Base-by-base conservation (phyloP, 2,797 vertebrate species). In the Hozukius guyotensis region DNA sequence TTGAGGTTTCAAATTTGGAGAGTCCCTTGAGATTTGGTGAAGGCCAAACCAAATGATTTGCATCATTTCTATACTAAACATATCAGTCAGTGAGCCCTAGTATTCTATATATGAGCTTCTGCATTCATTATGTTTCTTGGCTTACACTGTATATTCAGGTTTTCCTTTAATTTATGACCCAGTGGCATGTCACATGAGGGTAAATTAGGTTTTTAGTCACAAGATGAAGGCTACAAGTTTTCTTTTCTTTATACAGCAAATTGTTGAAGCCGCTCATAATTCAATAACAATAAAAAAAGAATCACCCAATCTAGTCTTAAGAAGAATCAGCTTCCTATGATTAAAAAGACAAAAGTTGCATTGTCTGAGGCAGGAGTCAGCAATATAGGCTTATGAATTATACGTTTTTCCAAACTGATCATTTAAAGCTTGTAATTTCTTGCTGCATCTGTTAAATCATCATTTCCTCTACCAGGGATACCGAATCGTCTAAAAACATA, bases 121-220 rank as follows among this genome's bases (percentile, higher is more conserved):
- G 63, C 13, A 42, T 42, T 49, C 63, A 46, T 27, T 27, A 29
- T 49, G 16, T 66, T 66, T 66, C 63, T 46, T 29, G 38, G 18
- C 63, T 20, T 27, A 1, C 31, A 8, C 10, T n/a, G n/a, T 42
- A 12, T 46, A 8, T n/a, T 49, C 6, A 66, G 18, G 9, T n/a
- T 29, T 27, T 66, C 16, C 5, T 52, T 31, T 31, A 25, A 49
- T 62, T 63, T 61, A 24, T 4, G 1, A 66, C 14, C 11, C 2
- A 10, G 32, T 22, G n/a, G 38, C 22, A n/a, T 70, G 46, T 77
- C 72, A 81, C 69, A 78, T 73, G 79, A 66, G 22, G 20, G 14
- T 14, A 77, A 77, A 84, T 74, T 24, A 56, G 12, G 36, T 79
- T 79, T 72, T 20, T 25, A 27, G 67, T 80, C 77, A 84, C 3